These are phyloP conservation scores for Lucinisca nassula DNA, from an alignment of 2,888 invertebrate genomes.

Conservation along the genomic window DNA sequence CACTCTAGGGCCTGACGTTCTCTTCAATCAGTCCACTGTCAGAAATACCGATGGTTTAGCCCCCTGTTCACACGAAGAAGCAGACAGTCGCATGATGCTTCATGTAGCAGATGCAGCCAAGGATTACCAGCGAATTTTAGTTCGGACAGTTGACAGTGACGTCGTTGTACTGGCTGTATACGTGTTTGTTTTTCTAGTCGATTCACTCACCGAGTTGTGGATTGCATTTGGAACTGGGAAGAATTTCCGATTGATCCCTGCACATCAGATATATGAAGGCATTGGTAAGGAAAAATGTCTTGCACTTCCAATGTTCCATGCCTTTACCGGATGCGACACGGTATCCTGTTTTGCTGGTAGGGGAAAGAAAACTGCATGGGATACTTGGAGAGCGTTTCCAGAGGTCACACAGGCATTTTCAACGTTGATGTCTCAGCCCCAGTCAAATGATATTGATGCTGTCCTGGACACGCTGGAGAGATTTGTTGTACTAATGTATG, in stretches of 20 bases:
- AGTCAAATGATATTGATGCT: constrained; percentile 33
- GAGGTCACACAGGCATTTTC: constrained; percentile 46
- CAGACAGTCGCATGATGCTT: constrained; percentile 53
- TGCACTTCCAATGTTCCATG: constrained; percentile 57
- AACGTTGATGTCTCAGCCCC: background rate
- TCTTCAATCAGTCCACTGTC: background rate
- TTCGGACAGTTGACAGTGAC: constrained; percentile 58
- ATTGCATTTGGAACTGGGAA: constrained; percentile 60
- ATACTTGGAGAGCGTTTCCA: constrained; percentile 57
- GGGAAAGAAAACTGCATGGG: constrained; percentile 66
- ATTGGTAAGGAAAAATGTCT: constrained; percentile 39
- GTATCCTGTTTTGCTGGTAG: constrained; percentile 63
- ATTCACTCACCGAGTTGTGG: constrained; percentile 34
- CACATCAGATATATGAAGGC: constrained; percentile 44
- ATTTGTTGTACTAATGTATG: constrained; percentile 61
- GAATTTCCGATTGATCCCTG: constrained; percentile 57
- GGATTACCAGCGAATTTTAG: constrained; percentile 28
- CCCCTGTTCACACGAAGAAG: constrained; percentile 63
- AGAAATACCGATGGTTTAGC: constrained; percentile 8
- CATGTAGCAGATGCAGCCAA: constrained; percentile 29
- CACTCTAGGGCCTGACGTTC: background rate
- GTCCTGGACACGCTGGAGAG: constrained; percentile 34
- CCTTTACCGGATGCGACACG: constrained; percentile 69
- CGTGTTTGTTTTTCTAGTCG: background rate
- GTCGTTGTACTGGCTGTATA: constrained; percentile 61